Evolutionary conservation across 2,888 invertebrate genomes (phyloP).

Genomic region (Poecilobothrus nobilitatus): DNA sequence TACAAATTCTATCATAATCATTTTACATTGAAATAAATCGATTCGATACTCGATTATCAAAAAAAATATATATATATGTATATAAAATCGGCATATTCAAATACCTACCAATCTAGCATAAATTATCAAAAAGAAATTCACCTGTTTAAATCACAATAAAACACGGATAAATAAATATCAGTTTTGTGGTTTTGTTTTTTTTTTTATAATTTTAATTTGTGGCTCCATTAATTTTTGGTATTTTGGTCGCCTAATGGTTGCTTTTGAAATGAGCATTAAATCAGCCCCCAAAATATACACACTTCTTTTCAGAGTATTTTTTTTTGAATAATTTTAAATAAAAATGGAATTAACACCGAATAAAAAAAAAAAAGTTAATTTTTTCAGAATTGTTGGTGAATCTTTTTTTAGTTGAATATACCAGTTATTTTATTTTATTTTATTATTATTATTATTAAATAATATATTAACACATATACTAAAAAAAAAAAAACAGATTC

Average conservation of each 20-base stretch:
- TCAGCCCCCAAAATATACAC: neutral
- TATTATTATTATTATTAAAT: constrained; percentile 1
- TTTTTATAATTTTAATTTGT: constrained; percentile 1
- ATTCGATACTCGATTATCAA: neutral
- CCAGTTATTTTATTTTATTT: too few relatives aligned
- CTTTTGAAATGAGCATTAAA: constrained; percentile 4
- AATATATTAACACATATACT: constrained; percentile 6
- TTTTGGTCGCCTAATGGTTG: constrained; percentile 4
- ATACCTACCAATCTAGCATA: neutral
- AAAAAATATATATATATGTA: too few relatives aligned
- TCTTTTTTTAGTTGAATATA: too few relatives aligned
- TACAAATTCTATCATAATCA: neutral
- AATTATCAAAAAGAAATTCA: constrained; percentile 2
- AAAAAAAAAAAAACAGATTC: neutral
- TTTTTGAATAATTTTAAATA: constrained; percentile 4
- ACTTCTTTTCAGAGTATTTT: neutral
- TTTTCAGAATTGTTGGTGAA: neutral
- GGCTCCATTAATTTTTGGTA: constrained; percentile 4
- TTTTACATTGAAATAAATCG: neutral
- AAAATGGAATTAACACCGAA: constrained; percentile 2
- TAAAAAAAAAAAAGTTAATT: neutral
- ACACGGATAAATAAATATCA: constrained; percentile 3
- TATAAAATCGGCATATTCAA: neutral
- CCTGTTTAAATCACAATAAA: constrained; percentile 6
- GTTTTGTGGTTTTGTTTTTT: neutral